Percentiles rank a stretch among this genome's conserved stretches.
These are phyloP conservation scores for Drosophila nannoptera DNA, from an alignment of 1,140 invertebrate genomes.

Conservation along the genomic window DNA sequence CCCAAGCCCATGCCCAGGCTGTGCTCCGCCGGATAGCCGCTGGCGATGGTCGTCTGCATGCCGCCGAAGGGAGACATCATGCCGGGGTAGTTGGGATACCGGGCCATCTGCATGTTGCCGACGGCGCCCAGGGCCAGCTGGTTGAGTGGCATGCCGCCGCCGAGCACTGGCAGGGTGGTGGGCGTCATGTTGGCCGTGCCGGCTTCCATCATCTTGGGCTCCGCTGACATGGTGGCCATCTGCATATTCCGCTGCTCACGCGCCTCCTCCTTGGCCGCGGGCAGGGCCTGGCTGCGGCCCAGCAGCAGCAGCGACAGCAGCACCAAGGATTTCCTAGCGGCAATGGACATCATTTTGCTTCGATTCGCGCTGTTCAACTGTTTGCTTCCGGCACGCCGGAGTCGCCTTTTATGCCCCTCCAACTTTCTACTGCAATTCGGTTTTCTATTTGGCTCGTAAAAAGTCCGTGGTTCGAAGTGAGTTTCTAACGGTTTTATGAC, in stretches of 20 bases:
- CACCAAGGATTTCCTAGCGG: conserved; percentile 29
- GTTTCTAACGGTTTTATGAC: conserved; percentile 69
- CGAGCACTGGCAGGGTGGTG: conserved; percentile 17
- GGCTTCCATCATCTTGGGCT: conserved; percentile 56
- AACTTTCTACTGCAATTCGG: conserved; percentile 65
- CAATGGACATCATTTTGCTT: conserved; percentile 51
- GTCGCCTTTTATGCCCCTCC: conserved; percentile 55
- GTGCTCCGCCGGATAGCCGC: conserved; percentile 48
- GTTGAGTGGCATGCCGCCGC: conserved; percentile 42
- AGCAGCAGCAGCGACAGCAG: conserved; percentile 50
- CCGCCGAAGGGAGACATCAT: conserved; percentile 26
- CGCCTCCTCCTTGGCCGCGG: conserved; percentile 36
- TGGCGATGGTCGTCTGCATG: conserved; percentile 41
- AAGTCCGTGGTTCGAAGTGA: conserved; percentile 30
- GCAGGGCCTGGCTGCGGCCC: conserved; percentile 23
- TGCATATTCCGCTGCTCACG: conserved; percentile 61
- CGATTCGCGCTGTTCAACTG: conserved; percentile 46
- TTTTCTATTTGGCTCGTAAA: conserved; percentile 55
- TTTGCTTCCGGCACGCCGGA: conserved; percentile 60
- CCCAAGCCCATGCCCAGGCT: conserved; percentile 37
- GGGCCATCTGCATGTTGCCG: conserved; percentile 40
- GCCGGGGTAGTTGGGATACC: conserved; percentile 56
- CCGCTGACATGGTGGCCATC: conserved; percentile 10
- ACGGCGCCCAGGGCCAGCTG: conserved; percentile 33
- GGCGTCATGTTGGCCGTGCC: conserved; percentile 49